phyloP scores from a whole-genome alignment of 2,888 invertebrate genomes.

The Macrosoma leucophasiata region DNA sequence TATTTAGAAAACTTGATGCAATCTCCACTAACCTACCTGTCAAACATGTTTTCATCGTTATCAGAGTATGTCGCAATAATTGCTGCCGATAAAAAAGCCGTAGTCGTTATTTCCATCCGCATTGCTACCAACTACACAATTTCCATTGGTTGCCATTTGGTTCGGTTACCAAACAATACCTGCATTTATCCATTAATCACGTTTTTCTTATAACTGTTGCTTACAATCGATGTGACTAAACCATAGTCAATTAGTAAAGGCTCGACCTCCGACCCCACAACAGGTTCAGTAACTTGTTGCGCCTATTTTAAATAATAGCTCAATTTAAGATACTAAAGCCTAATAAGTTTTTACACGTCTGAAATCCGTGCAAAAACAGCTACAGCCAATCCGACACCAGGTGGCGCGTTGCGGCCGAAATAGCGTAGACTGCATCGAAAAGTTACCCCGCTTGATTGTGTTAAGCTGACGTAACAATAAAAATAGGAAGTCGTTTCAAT shows the following conservation, averaged over 20 bases:
- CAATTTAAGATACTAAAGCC: neutral
- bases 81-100: constrained; percentile 44
- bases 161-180: constrained; percentile 27
- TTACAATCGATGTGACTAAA: no score
- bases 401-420: constrained; percentile 10
- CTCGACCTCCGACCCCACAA: no score
- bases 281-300: no score
- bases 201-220: constrained; percentile 5
- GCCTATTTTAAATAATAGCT: neutral
- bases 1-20: constrained; percentile 8
- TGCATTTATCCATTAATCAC: constrained; percentile 2
- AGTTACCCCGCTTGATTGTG: constrained; percentile 19
- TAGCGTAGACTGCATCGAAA: constrained; percentile 16
- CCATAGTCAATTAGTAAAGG: neutral
- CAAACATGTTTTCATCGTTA: constrained; percentile 54
- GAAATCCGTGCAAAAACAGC: constrained; percentile 5
- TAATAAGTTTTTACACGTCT: neutral
- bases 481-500: constrained; percentile 5
- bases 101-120: constrained; percentile 44
- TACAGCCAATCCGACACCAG: constrained; percentile 8
- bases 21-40: constrained; percentile 12
- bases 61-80: constrained; percentile 66
- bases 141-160: constrained; percentile 29
- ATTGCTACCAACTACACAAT: constrained; percentile 33
- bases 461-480: constrained; percentile 24